Percentiles rank a stretch among this genome's conserved stretches.
Conservation (phyloP, 1,140 invertebrate species). For the Anagrus nilaparvatae region DNA sequence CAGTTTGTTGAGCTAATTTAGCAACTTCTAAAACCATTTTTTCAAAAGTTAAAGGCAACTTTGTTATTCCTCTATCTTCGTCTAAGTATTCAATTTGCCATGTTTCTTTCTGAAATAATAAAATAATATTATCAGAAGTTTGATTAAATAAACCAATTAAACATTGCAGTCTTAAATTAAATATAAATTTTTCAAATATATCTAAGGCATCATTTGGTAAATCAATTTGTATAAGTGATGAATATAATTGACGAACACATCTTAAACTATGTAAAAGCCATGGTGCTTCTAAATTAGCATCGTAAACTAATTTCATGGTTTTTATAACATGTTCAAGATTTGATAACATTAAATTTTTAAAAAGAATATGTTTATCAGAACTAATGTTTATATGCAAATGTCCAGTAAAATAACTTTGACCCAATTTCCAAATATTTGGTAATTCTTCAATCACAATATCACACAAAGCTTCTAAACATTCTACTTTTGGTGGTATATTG, state of each 20-base stretch:
- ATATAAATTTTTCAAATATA: slow-evolving; percentile 72
- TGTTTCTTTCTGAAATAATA: slow-evolving; percentile 69
- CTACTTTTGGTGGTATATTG: slow-evolving; percentile 45
- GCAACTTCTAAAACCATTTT: slow-evolving; percentile 72
- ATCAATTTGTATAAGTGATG: slow-evolving; percentile 62
- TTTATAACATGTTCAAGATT: slow-evolving; percentile 35
- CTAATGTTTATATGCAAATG: slow-evolving; percentile 66
- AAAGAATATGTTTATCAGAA: slow-evolving; percentile 48
- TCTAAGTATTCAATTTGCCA: slow-evolving; percentile 82
- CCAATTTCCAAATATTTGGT: slow-evolving; percentile 81
- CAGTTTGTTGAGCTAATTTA: slow-evolving; percentile 76
- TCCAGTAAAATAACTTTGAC: slow-evolving; percentile 80
- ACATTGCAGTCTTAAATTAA: slow-evolving; percentile 80
- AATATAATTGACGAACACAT: slow-evolving; percentile 58
- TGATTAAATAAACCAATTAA: slow-evolving; percentile 78
- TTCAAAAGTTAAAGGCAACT: slow-evolving; percentile 79
- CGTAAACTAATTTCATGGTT: slow-evolving; percentile 35
- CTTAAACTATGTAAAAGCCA: slow-evolving; percentile 75
- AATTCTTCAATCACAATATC: slow-evolving; percentile 58
- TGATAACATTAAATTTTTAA: slow-evolving; percentile 34
- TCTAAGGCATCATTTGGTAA: slow-evolving; percentile 71
- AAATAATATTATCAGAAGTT: slow-evolving; percentile 66
- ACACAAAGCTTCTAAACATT: slow-evolving; percentile 65
- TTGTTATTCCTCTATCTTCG: slow-evolving; percentile 69
- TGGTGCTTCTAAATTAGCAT: slow-evolving; percentile 46